Percentiles rank a stretch among this genome's conserved stretches.
phyloP scores from a whole-genome alignment of 2,888 invertebrate genomes.

The Rhimphoctona megacephalus region DNA sequence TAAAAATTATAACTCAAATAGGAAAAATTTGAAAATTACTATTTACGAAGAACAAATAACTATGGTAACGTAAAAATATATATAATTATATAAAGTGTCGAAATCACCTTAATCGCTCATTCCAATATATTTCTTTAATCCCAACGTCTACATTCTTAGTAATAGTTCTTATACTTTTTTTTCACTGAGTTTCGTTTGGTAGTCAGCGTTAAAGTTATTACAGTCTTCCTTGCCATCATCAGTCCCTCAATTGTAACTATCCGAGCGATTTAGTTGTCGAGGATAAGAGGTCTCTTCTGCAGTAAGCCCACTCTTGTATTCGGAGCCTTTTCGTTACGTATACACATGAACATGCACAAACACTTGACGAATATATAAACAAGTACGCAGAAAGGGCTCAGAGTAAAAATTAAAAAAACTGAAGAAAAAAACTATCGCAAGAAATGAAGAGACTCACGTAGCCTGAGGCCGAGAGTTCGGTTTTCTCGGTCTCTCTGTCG shows the following conservation, averaged over 20 bases:
- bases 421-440: constrained; percentile 52
- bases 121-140: not conserved
- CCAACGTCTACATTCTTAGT: not conserved
- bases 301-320: constrained; percentile 30
- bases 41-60: not conserved
- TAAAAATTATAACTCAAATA: not conserved
- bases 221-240: constrained; percentile 24
- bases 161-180: not conserved
- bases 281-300: constrained; percentile 43
- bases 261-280: constrained; percentile 60
- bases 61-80: not conserved
- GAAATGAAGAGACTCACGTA: constrained; percentile 61
- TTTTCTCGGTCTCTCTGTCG: constrained; percentile 44
- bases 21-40: not conserved
- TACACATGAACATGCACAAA: constrained; percentile 12
- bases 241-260: constrained; percentile 41
- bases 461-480: constrained; percentile 62
- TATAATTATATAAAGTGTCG: not conserved
- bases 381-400: constrained; percentile 44
- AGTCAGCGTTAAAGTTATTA: constrained; percentile 39
- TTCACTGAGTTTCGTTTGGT: constrained; percentile 5
- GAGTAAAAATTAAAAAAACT: constrained; percentile 52
- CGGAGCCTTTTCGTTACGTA: constrained; percentile 42
- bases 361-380: constrained; percentile 10
- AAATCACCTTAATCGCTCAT: not conserved